Conservation (phyloP, 2,797 vertebrate genomes). For the Capromys pilorides region DNA sequence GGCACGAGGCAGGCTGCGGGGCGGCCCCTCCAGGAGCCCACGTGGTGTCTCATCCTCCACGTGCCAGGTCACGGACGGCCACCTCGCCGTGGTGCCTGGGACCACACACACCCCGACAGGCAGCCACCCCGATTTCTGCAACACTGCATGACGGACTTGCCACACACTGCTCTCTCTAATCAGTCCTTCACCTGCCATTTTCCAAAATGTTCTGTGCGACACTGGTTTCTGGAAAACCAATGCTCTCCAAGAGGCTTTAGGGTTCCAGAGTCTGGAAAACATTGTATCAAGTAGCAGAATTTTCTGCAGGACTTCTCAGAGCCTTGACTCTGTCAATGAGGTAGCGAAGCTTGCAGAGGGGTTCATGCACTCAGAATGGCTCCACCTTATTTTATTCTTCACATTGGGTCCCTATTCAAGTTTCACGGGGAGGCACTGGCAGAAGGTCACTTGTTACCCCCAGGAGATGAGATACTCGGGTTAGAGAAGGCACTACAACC, state of each 20-base stretch:
- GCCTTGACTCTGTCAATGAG: not conserved
- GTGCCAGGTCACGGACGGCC: not conserved
- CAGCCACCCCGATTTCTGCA: not conserved
- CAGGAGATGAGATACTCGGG: not conserved
- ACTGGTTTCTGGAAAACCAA: not conserved
- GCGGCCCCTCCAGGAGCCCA: not conserved
- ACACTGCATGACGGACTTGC: too few relatives aligned
- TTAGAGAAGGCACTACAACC: not conserved
- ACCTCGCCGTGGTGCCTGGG: not conserved
- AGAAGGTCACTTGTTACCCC: fast-evolving
- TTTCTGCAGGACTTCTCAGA: not conserved
- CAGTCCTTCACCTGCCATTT: not conserved
- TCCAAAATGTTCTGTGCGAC: not conserved
- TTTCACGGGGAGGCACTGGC: not conserved
- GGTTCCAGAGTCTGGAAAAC: not conserved
- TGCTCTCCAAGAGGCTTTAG: not conserved
- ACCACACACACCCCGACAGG: not conserved
- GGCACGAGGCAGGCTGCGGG: too few relatives aligned
- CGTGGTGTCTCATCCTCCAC: not conserved
- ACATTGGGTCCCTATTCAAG: too few relatives aligned
- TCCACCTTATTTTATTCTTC: not conserved
- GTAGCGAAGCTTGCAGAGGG: not conserved
- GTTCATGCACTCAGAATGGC: not conserved
- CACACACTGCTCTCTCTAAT: too few relatives aligned
- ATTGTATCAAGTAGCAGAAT: not conserved